A percentile compares a stretch with the other conserved stretches of the same genome.
These are phyloP conservation scores for Sylvicola cinctus DNA, from an alignment of 2,888 invertebrate genomes.

Conservation along the genomic window DNA sequence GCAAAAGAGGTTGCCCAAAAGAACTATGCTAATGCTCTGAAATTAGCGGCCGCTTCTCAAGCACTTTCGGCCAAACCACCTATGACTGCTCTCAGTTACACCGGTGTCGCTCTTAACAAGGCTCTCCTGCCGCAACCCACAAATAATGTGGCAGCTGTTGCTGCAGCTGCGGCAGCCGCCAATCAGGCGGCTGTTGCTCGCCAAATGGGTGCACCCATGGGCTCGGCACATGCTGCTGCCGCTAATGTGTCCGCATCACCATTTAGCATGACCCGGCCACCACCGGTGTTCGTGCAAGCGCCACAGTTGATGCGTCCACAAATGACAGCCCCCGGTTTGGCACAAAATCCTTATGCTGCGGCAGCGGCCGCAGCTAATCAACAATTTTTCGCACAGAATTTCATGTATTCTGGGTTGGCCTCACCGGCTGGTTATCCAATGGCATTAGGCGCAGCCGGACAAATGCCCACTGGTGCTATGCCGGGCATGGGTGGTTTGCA, in stretches of 20 bases:
- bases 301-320: constrained; percentile 23
- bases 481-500: constrained; percentile 5
- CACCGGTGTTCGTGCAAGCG: constrained; percentile 7
- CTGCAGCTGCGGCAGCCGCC: constrained; percentile 13
- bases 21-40: constrained; percentile 57
- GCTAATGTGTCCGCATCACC: constrained; percentile 29
- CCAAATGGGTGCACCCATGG: constrained; percentile 16
- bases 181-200: constrained; percentile 4
- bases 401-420: constrained; percentile 4
- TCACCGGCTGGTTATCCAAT: constrained; percentile 5
- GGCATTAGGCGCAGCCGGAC: constrained; percentile 4
- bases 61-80: constrained; percentile 27
- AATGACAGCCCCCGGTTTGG: constrained; percentile 24
- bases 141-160: constrained; percentile 8
- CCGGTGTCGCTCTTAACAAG: constrained; percentile 49
- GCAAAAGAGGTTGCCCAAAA: constrained; percentile 70
- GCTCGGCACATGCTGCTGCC: constrained; percentile 28
- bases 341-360: background rate
- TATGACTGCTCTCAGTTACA: constrained; percentile 41
- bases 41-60: constrained; percentile 30
- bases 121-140: constrained; percentile 11
- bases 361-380: constrained; percentile 5
- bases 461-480: background rate
- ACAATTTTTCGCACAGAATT: constrained; percentile 4
- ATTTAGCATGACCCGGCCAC: constrained; percentile 2